Conservation (phyloP, 2,888 invertebrate species). For the Caenorhabditis sp. region DNA sequence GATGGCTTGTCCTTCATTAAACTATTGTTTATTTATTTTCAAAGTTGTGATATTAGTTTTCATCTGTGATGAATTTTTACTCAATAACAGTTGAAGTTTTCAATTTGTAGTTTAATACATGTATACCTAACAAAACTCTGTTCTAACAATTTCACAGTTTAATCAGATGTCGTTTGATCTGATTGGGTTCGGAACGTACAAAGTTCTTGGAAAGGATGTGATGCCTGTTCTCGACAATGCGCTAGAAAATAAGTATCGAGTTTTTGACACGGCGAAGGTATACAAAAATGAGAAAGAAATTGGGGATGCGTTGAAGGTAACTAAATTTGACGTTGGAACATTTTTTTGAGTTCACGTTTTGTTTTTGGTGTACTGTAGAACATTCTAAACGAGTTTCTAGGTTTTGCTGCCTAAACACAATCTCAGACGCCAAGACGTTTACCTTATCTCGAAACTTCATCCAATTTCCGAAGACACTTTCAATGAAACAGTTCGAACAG, state of each 20-base stretch:
- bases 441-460: conserved; percentile 81
- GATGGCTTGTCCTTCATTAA: conserved; percentile 56
- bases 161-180: conserved; percentile 14
- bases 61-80: not conserved
- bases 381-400: no score
- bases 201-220: conserved; percentile 42
- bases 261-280: conserved; percentile 80
- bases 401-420: conserved; percentile 77
- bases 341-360: no score
- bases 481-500: conserved; percentile 31
- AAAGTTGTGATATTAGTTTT: not conserved
- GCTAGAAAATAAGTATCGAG: conserved; percentile 71
- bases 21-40: not conserved
- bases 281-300: conserved; percentile 82
- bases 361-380: no score
- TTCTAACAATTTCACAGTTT: no score
- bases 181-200: conserved; percentile 69
- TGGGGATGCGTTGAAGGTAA: conserved; percentile 76
- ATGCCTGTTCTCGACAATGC: conserved; percentile 69
- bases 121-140: no score
- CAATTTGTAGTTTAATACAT: no score
- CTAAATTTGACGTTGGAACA: no score
- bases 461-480: conserved; percentile 44
- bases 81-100: no score
- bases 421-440: conserved; percentile 80